phyloP scores from a whole-genome alignment of 1,140 invertebrate genomes.

The Ditylenchus dipsaci region DNA sequence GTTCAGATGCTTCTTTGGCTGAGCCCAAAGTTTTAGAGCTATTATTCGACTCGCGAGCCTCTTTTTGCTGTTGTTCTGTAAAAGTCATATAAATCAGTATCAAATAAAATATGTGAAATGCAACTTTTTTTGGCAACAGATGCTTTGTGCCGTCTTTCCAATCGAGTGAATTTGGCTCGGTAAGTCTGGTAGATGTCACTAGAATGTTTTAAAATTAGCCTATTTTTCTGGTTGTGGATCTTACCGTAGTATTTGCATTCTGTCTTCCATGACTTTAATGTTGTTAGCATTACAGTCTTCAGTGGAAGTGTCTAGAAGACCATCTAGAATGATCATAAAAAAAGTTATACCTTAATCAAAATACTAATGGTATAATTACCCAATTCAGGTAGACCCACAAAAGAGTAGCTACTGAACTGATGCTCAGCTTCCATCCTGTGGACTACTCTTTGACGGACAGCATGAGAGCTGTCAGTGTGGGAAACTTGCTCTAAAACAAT shows the following conservation, averaged over 20 bases:
- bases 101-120: no score
- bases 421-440: constrained; percentile 33
- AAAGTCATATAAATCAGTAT: no score
- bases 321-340: constrained; percentile 5
- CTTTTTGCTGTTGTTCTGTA: no score
- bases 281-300: neutral
- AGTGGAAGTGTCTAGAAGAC: neutral
- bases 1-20: no score
- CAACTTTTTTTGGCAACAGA: constrained; percentile 3
- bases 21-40: no score
- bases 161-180: neutral
- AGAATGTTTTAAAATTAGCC: no score
- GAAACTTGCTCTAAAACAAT: constrained; percentile 1
- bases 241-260: constrained; percentile 2
- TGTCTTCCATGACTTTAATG: constrained; percentile 8
- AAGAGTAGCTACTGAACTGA: constrained; percentile 26
- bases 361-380: constrained; percentile 6
- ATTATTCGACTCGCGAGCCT: no score
- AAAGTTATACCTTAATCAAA: neutral
- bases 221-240: no score
- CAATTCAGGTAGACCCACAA: constrained; percentile 30
- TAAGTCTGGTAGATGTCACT: constrained; percentile 9
- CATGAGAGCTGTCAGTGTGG: constrained; percentile 9
- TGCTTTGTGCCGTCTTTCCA: constrained; percentile 3
- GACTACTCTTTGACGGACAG: constrained; percentile 16